A percentile compares a stretch with the other conserved stretches of the same genome.
These are phyloP conservation scores for Homalodisca vitripennis DNA, from an alignment of 1,140 invertebrate genomes.

Conservation along the genomic window DNA sequence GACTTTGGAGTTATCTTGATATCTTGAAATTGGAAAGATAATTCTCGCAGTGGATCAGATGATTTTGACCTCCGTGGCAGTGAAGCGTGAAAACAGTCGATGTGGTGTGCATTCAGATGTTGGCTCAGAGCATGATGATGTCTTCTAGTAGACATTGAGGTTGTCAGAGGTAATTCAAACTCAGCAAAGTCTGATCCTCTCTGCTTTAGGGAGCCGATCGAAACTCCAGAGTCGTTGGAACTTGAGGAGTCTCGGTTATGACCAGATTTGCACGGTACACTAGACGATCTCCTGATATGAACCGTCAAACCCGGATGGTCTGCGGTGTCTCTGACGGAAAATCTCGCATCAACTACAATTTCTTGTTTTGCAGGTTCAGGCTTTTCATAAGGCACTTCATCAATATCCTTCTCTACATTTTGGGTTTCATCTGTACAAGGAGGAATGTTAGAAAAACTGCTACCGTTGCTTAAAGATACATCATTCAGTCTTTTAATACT, in stretches of 20 bases:
- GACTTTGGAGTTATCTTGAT: constrained; percentile 60
- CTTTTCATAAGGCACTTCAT: constrained; percentile 18
- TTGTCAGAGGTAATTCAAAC: constrained; percentile 65
- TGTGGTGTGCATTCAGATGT: constrained; percentile 44
- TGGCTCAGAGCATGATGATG: constrained; percentile 43
- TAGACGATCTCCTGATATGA: constrained; percentile 72
- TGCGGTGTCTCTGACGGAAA: background rate
- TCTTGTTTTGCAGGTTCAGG: background rate
- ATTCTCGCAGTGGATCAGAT: constrained; percentile 67
- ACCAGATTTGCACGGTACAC: constrained; percentile 72
- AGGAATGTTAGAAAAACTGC: constrained; percentile 4
- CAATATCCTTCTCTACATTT: background rate
- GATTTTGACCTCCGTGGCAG: constrained; percentile 72
- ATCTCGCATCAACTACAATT: background rate
- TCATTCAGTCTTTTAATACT: constrained; percentile 17
- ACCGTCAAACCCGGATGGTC: constrained; percentile 44
- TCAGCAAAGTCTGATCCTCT: constrained; percentile 61
- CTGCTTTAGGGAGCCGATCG: constrained; percentile 66
- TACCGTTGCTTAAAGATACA: constrained; percentile 8
- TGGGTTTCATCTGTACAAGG: background rate
- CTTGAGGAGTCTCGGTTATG: constrained; percentile 80
- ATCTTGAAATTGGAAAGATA: constrained; percentile 69
- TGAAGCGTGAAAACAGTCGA: constrained; percentile 59
- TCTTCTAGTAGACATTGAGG: constrained; percentile 54
- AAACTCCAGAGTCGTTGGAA: constrained; percentile 82